Evolutionary conservation across 2,888 invertebrate species (phyloP).

Genomic region (Thymelicus acteon): DNA sequence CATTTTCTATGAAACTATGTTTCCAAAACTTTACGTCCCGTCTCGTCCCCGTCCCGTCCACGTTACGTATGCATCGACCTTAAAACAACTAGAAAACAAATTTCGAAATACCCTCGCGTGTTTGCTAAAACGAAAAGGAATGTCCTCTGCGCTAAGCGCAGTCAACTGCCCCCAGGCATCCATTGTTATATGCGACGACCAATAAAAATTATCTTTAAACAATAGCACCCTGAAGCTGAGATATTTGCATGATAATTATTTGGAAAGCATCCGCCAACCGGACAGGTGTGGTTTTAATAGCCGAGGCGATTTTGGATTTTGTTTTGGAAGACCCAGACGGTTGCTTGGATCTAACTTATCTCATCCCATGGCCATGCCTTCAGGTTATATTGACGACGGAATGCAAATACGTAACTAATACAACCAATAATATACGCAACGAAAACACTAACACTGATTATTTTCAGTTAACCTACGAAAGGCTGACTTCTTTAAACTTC

Average conservation of each 20-base stretch:
- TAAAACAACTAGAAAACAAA: slow-evolving; percentile 9
- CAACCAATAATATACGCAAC: too few relatives aligned
- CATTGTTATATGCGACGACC: slow-evolving; percentile 81
- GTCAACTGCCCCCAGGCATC: slow-evolving; percentile 71
- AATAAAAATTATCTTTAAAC: slow-evolving; percentile 81
- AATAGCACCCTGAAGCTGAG: slow-evolving; percentile 81
- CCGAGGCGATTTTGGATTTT: slow-evolving; percentile 43
- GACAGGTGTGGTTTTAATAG: slow-evolving; percentile 62
- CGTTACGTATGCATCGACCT: too few relatives aligned
- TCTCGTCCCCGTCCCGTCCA: too few relatives aligned
- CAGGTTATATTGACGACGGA: background rate
- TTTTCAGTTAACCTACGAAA: too few relatives aligned
- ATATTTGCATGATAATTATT: slow-evolving; percentile 81
- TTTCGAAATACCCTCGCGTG: slow-evolving; percentile 10
- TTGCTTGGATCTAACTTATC: slow-evolving; percentile 14
- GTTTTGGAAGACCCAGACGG: slow-evolving; percentile 17
- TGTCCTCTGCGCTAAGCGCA: slow-evolving; percentile 50
- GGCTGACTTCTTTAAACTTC: too few relatives aligned
- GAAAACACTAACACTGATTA: too few relatives aligned
- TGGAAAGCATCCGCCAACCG: slow-evolving; percentile 67
- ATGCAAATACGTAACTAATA: too few relatives aligned
- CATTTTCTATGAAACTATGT: too few relatives aligned
- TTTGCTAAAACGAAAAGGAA: slow-evolving; percentile 40
- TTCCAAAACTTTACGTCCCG: too few relatives aligned
- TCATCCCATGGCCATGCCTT: background rate